phyloP scores from a whole-genome alignment of 2,113 vertebrate genomes.

The Rhadina sibilatrix region DNA sequence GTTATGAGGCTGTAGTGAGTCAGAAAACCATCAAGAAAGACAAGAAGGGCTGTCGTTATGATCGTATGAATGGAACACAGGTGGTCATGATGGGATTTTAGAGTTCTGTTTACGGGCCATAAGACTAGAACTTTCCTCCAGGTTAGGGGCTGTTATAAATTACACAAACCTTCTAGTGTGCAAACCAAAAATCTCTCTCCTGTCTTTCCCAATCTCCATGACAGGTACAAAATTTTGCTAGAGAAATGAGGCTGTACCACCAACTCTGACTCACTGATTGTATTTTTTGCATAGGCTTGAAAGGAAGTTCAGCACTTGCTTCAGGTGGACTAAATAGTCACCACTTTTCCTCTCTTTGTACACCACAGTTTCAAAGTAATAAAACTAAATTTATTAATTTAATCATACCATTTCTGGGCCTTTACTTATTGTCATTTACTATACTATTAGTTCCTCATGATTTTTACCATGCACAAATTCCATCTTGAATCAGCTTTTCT shows the following conservation, averaged over 20 bases:
- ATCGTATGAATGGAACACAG: background rate
- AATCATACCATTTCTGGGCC: background rate
- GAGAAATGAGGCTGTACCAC: background rate
- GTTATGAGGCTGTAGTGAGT: rapidly evolving
- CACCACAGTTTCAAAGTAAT: background rate
- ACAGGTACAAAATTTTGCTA: background rate
- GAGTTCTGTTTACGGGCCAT: background rate
- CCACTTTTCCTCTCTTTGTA: background rate
- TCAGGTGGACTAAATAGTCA: background rate
- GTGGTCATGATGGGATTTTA: background rate
- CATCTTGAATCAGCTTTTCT: background rate
- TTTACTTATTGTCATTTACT: background rate
- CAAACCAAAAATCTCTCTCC: background rate
- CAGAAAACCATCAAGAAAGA: background rate
- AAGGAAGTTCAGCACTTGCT: background rate
- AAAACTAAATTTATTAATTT: background rate
- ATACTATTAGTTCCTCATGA: background rate
- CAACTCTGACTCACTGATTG: background rate
- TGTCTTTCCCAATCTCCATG: background rate
- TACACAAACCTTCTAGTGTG: background rate
- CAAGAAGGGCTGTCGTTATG: background rate
- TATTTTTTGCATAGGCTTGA: background rate
- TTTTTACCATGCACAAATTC: background rate
- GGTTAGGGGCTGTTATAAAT: background rate
- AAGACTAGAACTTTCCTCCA: background rate